Base-by-base conservation (phyloP, 2,888 invertebrate species). In the Agelastica alni region DNA sequence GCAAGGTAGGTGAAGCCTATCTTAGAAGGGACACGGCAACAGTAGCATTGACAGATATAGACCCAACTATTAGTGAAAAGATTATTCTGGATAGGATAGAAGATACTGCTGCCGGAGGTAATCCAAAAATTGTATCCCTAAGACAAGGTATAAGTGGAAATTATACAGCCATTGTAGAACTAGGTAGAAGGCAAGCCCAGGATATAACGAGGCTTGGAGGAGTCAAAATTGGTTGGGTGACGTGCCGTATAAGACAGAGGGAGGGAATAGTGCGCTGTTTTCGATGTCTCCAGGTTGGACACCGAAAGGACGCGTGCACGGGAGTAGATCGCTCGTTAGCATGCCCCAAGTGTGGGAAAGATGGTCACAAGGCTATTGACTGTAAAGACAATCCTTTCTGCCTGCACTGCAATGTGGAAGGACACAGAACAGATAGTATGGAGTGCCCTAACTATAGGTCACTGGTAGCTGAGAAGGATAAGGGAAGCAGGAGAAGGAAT, bases 281-380 rank as follows among this genome's bases (percentile, higher is more conserved):
- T 10, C 45, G 28, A 36, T 56, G 56, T 10, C 30, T 49, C 22
- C n/a, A 37, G 1, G 45, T 36, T 18, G 51, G 44, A 4, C 51
- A 55, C 22, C 10, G 14, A 5, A 16, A 2, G n/a, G 16, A 20
- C 1, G 22, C 28, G 7, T 55, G 51, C 28, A 46, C 10, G 1
- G 55, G 46, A 2, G 16, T 32, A 6, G 51, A 56, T 41, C 37
- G 36, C 4, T 17, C 36, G 6, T 18, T 7, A 2, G 10, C 10
- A 6, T 56, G 55, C 20, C 39, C 36, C 17, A 56, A 46, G 17
- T 56, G 55, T 20, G 55, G 55, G 2, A 32, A 26, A 7, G 34
- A 22, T 3, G 46, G 46, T 6, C 55, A 56, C 18, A 44, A 12
- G 10, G 14, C 41, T 4, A 43, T 26, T 13, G 42, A 51, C 3